Base-by-base conservation (phyloP, 2,888 invertebrate genomes). In the Standfussiana lucernea region DNA sequence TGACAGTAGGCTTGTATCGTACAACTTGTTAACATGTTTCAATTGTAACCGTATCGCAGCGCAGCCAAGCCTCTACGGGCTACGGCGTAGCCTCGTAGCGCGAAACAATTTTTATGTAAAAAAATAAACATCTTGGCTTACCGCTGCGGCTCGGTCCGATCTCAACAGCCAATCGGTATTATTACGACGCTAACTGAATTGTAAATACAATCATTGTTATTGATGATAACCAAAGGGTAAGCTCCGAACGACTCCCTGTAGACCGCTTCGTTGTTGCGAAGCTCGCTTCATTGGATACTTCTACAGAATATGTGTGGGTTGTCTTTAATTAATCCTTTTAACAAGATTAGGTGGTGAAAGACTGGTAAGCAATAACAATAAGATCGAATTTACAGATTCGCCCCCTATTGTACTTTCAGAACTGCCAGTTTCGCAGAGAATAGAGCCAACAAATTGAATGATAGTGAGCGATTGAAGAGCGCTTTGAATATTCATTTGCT, bases 361-460 rank as follows among this genome's bases (percentile, higher is more conserved):
- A 35, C 42, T 37, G 47, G 65, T 21, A 37, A 21, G 42, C 11
- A 61, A 82, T 75, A 59, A 66, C 59, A 79, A 45, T 61, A 32
- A 75, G n/a, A 82, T 82, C n/a, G 13, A 66, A 45, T 61, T 42
- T n/a, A 50, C 37, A 42, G 40, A 71, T 45, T 40, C 47, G 35
- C 15, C 50, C n/a, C 28, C n/a, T 13, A 72, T 35, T 72, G 28
- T 74, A 42, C 56, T 47, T 42, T 64, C 35, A 35, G 28, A 15
- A 83, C 61, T 68, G 45, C 45, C 45, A 72, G 84, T 61, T 79
- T 78, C 79, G 69, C 84, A 32, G 59, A 42, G 56, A 73, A 73
- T 62, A 73, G 84, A 80, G 69, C 47, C 35, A 81, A 75, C 70
- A 81, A 81, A 85, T 81, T 69, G 65, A 80, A 72, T 76, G 56